These are phyloP conservation scores for Tokudaia muenninki DNA, from an alignment of 2,797 vertebrate genomes.

Conservation along the genomic window DNA sequence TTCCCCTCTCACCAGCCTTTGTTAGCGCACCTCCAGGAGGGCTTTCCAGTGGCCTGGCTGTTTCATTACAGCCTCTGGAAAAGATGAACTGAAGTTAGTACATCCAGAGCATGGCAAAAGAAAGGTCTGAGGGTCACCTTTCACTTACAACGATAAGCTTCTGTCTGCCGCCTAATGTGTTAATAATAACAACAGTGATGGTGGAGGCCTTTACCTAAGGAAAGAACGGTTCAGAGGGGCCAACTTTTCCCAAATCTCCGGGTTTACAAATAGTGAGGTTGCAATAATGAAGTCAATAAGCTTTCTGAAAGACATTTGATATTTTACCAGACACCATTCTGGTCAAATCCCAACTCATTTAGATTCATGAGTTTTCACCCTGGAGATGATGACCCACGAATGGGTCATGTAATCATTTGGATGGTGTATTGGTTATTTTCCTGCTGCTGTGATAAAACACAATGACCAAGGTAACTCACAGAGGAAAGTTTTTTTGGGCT, in stretches of 20 bases:
- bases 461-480: background rate
- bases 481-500: background rate
- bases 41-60: constrained; percentile 26
- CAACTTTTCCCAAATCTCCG: background rate
- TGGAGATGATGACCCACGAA: background rate
- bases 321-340: background rate
- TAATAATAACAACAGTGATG: background rate
- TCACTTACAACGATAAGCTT: constrained; percentile 46
- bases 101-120: constrained; percentile 9
- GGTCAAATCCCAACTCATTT: background rate
- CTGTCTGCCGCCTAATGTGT: background rate
- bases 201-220: background rate
- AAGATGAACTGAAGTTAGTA: constrained; percentile 57
- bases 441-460: background rate
- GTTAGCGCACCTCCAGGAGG: background rate
- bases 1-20: background rate
- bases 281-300: background rate
- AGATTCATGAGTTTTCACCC: background rate
- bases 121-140: constrained; percentile 42
- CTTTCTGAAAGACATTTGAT: background rate
- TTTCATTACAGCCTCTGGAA: constrained; percentile 59
- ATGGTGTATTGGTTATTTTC: background rate
- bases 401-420: background rate
- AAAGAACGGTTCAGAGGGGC: background rate
- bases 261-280: background rate